Evolutionary conservation across 2,797 vertebrate species (phyloP), one percentile per base, ranked within the genome.

Genomic region (Spea hammondii): DNA sequence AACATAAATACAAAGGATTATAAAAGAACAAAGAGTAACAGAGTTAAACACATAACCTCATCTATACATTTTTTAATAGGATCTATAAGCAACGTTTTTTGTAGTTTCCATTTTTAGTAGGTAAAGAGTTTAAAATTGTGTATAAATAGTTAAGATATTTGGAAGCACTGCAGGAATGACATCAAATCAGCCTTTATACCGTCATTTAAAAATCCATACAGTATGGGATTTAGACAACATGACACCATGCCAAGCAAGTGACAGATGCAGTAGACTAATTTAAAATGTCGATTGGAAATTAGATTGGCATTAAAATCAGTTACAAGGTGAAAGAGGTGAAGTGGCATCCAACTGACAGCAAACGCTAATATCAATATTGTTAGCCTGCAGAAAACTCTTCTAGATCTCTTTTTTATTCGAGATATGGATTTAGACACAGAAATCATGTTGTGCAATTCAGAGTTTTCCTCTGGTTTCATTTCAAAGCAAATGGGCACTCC

Each of bases 191-290:
- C 89, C 87, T 93, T 94, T 84, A 94, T 92, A 50, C 91, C 92
- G 74, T 94, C 93, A 84, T 94, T 94, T 83, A 94, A 91, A 85
- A 94, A 94, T 70, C 93, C 93, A 4, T 94, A 94, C 0, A 94
- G 85, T 79, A 94, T 87, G n/a, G 93, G 93, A 84, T 94, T 94
- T 79, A 94, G 86, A 84, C 92, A 94, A 82, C 93, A 94, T 65
- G 93, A 94, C 87, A 89, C 89, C 92, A 94, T 93, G 46, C 93
- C 93, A 78, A 94, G 84, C 88, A 94, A 87, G 84, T 94, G 93
- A 79, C 93, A 94, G 82, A 94, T 91, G 77, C 93, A 94, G 64
- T 92, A 94, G 3, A 94, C 88, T 83, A 94, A 86, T 86, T 93
- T 94, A 86, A 94, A 94, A 84, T 94, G 93, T 72, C 92, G 91